Percentiles rank a stretch among this genome's conserved stretches.
These are phyloP conservation scores for Hephaestus fuliginosus DNA, from an alignment of 2,797 vertebrate genomes.

Conservation along the genomic window DNA sequence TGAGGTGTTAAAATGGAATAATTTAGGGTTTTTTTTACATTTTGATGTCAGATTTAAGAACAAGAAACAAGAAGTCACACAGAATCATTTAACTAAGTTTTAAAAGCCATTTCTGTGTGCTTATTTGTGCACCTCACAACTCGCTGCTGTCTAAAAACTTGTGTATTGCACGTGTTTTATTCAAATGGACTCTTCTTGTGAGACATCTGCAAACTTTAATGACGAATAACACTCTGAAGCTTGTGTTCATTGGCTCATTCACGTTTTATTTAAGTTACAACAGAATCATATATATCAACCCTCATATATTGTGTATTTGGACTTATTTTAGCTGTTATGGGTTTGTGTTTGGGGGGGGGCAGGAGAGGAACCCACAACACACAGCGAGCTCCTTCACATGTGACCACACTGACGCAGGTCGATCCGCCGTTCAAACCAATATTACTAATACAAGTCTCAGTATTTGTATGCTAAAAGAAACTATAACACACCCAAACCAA, in stretches of 20 bases:
- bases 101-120: neutral
- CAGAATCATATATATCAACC: too few species aligned
- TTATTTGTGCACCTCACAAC: neutral
- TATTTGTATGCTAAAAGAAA: conserved; percentile 25
- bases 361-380: conserved; percentile 53
- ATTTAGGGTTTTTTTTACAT: neutral
- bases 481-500: conserved; percentile 9
- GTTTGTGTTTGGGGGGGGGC: conserved; percentile 22
- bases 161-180: neutral
- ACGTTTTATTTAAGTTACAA: too few species aligned
- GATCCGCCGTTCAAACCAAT: conserved; percentile 25
- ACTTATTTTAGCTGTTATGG: neutral
- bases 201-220: too few species aligned
- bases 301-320: too few species aligned
- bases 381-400: conserved; percentile 28
- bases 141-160: too few species aligned
- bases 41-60: neutral
- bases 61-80: neutral
- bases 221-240: too few species aligned
- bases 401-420: conserved; percentile 62
- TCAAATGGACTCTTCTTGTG: neutral
- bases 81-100: neutral
- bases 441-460: conserved; percentile 20
- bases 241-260: too few species aligned
- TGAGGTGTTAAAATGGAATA: neutral